phyloP scores from a whole-genome alignment of 1,140 invertebrate genomes.

The Cryptotermes secundus region DNA sequence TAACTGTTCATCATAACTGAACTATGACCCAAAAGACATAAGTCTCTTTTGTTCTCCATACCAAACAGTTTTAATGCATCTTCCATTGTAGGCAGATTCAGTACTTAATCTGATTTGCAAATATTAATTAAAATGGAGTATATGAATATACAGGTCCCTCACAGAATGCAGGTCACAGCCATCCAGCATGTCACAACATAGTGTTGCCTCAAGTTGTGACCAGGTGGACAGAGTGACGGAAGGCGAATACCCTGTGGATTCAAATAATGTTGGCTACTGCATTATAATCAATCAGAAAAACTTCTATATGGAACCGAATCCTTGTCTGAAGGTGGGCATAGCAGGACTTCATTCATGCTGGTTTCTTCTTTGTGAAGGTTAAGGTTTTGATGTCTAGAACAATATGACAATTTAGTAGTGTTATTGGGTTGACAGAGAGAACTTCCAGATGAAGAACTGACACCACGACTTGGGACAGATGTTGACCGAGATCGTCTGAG shows the following conservation, averaged over 20 bases:
- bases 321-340: not conserved
- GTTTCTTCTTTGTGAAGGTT: not conserved
- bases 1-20: too few relatives aligned
- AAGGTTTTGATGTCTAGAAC: too few relatives aligned
- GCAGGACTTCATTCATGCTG: not conserved
- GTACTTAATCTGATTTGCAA: too few relatives aligned
- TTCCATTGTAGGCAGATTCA: too few relatives aligned
- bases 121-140: too few relatives aligned
- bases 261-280: constrained; percentile 29
- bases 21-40: too few relatives aligned
- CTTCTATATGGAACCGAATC: constrained; percentile 26
- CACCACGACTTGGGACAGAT: constrained; percentile 30
- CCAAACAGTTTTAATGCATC: too few relatives aligned
- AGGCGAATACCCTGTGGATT: not conserved
- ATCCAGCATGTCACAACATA: constrained; percentile 7
- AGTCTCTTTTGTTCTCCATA: too few relatives aligned
- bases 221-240: not conserved
- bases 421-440: not conserved
- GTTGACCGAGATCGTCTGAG: constrained; percentile 28
- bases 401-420: too few relatives aligned
- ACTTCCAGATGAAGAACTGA: constrained; percentile 9
- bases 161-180: not conserved
- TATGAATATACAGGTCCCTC: not conserved
- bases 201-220: constrained; percentile 21
- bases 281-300: constrained; percentile 33